Evolutionary conservation across 2,888 invertebrate species (phyloP), one percentile per base, ranked within the genome.

Genomic region (Ganaspis brasiliensis): DNA sequence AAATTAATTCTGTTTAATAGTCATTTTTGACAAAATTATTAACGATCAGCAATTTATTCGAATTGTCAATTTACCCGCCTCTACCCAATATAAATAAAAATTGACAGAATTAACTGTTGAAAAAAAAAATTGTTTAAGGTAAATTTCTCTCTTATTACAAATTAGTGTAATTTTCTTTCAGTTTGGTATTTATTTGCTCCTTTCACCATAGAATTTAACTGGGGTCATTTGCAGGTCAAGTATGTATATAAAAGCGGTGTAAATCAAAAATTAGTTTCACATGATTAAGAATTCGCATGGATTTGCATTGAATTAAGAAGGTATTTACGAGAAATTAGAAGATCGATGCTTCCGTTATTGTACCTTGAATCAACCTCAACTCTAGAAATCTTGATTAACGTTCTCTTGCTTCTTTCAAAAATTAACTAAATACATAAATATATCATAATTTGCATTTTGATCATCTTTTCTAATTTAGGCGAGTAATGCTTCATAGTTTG

Each of bases 251-350:
- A n/a, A n/a, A n/a, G 24, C 24, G 40, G 16, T 14, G 45, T 67
- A 67, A 45, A 67, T 67, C 40, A 67, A 67, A 67, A 67, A 45
- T 67, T 67, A 45, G 67, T 45, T 67, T 40, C 67, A 67, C 67
- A 40, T 45, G 40, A 21, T 67, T 21, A 67, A 67, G 67, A 67
- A 67, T 67, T 57, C 19, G 40, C 40, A 67, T 67, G 40, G 24
- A 67, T 67, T 45, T 21, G 21, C 67, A 67, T 40, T 67, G 12
- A 67, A 63, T 63, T 63, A 63, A 59, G 31, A 35, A 21, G 37
- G 40, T 40, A 63, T 40, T 63, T 40, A 40, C 63, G n/a, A 19
- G 40, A 63, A 63, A 63, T 63, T 19, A 40, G 14, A 37, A 63
- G 40, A 40, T 10, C 10, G 12, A 63, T 21, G 40, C 61, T 63